Evolutionary conservation across 2,797 vertebrate genomes (phyloP), one percentile per base, ranked within the genome.

Genomic region (Netta rufina): DNA sequence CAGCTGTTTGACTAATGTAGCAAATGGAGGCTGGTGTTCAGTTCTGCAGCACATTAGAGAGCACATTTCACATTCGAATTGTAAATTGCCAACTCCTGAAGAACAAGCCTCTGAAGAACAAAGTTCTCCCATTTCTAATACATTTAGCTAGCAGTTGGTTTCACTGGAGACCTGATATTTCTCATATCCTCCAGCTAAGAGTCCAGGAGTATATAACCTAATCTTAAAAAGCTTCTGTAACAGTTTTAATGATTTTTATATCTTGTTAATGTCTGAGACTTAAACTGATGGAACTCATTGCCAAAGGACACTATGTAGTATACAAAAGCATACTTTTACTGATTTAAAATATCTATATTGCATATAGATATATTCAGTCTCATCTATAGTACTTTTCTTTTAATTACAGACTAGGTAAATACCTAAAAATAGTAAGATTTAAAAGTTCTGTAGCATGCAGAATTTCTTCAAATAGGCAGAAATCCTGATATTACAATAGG

Each of bases 1-100:
- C 95, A 92, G 94, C 78, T 95, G 90, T 93, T 89, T 93, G 81
- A 77, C 88, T 86, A 89, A 88, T 12, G 39, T 32, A 91, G 92
- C 93, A 84, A 87, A 69, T 13, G 36, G 78, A 94, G 70, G 92
- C 79, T 71, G 89, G 13, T 79, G 87, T 60, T 89, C 86, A 28
- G 32, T 33, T 86, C 73, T 84, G 64, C 87, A 43, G 53, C 9
- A 9, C 13, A 7, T 71, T 51, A 30, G 22, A 82, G 61, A 87
- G 66, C 25, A 73, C 60, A 32, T 81, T 93, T 69, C 92, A 65
- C 27, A 6, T 64, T 66, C 74, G 64, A 49, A 25, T 32, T 61
- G 69, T 32, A 73, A 84, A 38, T 54, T 24, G 58, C 45, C 84
- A 67, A 6, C 57, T 87, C 90, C n/a, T 30, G 49, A 47, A 60